phyloP scores from a whole-genome alignment of 2,113 vertebrate species.

The Platysteira castanea region DNA sequence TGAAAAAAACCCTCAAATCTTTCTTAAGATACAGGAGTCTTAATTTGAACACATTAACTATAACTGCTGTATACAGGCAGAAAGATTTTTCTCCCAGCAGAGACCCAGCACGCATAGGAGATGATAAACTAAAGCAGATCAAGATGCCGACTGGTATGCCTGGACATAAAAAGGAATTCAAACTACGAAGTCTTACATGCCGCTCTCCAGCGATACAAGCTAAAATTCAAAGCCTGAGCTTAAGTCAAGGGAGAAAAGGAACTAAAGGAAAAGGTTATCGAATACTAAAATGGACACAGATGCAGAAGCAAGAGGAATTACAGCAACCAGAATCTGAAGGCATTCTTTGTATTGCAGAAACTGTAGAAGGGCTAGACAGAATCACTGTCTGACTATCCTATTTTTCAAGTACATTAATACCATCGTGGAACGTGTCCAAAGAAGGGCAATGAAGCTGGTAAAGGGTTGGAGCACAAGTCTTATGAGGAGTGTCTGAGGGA shows the following conservation, averaged over 20 bases:
- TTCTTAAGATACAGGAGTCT: neutral
- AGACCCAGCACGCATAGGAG: neutral
- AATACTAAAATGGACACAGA: neutral
- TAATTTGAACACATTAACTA: neutral
- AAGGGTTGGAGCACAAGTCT: neutral
- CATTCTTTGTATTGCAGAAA: neutral
- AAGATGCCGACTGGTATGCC: neutral
- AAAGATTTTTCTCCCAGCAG: neutral
- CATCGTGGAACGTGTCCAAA: neutral
- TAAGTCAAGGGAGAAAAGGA: neutral
- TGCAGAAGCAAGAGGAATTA: neutral
- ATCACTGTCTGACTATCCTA: neutral
- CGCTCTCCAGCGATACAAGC: neutral
- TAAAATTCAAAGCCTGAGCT: neutral
- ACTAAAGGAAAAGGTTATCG: neutral
- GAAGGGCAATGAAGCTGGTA: neutral
- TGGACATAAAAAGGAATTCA: neutral
- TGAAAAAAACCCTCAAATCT: neutral
- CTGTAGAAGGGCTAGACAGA: neutral
- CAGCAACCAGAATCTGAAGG: neutral
- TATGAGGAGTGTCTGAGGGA: neutral
- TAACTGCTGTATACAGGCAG: neutral
- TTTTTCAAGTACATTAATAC: neutral
- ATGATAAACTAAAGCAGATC: neutral
- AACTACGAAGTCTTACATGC: neutral